Conservation (phyloP, 2,888 invertebrate genomes). For the Hartigia nigra region DNA sequence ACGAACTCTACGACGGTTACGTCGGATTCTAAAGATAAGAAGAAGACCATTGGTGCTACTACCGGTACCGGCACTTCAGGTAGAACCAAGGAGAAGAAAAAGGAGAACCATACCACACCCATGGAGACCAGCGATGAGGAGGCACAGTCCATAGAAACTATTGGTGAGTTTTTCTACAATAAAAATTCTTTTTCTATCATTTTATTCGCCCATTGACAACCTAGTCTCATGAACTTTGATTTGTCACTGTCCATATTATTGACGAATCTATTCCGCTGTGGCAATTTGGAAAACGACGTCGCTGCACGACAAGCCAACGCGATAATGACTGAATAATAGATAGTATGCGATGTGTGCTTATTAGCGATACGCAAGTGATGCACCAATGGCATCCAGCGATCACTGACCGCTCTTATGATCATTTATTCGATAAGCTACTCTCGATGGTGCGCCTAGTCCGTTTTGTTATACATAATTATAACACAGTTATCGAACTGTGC, state of each 20-base stretch:
- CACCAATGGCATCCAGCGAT: not conserved
- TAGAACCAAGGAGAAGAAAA: constrained; percentile 63
- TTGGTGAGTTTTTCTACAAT: constrained; percentile 50
- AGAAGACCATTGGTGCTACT: constrained; percentile 42
- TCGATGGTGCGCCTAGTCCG: not conserved
- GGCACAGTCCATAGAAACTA: constrained; percentile 58
- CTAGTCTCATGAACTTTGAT: not conserved
- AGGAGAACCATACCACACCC: constrained; percentile 63
- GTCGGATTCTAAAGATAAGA: constrained; percentile 51
- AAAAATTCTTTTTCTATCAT: not conserved
- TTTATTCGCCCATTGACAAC: not conserved
- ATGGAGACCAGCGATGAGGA: constrained; percentile 73
- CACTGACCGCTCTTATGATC: not conserved
- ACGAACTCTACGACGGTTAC: constrained; percentile 36
- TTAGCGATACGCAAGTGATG: not conserved
- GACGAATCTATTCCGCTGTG: not conserved
- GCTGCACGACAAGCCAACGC: not conserved
- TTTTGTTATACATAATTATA: not conserved
- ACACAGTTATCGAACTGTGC: not conserved
- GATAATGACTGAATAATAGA: not conserved
- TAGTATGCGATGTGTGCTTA: not conserved
- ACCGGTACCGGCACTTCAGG: constrained; percentile 40
- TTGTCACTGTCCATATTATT: not conserved
- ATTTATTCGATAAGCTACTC: not conserved
- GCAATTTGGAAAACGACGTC: not conserved